A percentile compares a stretch with the other conserved stretches of the same genome.
Evolutionary conservation across 1,140 invertebrate genomes (phyloP).

Genomic region (Caerostris extrusa): DNA sequence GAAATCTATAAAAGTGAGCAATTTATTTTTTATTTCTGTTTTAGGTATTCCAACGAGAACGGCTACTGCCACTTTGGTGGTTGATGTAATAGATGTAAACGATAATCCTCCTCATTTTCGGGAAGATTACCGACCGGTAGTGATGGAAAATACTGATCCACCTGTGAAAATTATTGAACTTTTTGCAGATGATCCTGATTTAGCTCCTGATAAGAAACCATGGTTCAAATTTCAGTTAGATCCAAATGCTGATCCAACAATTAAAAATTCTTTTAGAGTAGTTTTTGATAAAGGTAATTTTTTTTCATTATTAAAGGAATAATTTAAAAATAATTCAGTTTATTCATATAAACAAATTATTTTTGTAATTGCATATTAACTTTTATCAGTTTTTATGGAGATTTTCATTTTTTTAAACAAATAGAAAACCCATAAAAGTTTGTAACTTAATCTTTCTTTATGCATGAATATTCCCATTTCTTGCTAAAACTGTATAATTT

Average conservation of each 20-base stretch:
- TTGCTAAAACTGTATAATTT: too few species aligned
- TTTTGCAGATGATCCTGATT: conserved; percentile 96
- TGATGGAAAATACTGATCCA: conserved; percentile 91
- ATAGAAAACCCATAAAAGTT: neutral
- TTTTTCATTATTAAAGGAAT: too few species aligned
- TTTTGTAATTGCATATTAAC: too few species aligned
- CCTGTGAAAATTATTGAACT: conserved; percentile 96
- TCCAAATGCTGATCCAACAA: conserved; percentile 94
- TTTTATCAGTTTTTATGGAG: too few species aligned
- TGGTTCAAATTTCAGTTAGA: conserved; percentile 96
- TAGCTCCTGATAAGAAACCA: conserved; percentile 96
- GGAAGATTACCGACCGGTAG: conserved; percentile 93
- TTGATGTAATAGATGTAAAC: conserved; percentile 97
- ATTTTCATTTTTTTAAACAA: too few species aligned
- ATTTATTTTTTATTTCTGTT: neutral
- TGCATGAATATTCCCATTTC: too few species aligned
- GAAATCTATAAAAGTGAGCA: too few species aligned
- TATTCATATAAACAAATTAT: too few species aligned
- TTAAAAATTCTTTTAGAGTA: conserved; percentile 95
- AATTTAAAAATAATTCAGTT: too few species aligned
- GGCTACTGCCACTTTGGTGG: conserved; percentile 96
- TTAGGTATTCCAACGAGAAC: conserved; percentile 90
- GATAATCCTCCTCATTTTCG: conserved; percentile 87
- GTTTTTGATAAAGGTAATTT: conserved; percentile 66
- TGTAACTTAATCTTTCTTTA: neutral